A percentile compares a stretch with the other conserved stretches of the same genome.
Conservation (phyloP, 2,113 vertebrate genomes). For the Enhydra lutris region DNA sequence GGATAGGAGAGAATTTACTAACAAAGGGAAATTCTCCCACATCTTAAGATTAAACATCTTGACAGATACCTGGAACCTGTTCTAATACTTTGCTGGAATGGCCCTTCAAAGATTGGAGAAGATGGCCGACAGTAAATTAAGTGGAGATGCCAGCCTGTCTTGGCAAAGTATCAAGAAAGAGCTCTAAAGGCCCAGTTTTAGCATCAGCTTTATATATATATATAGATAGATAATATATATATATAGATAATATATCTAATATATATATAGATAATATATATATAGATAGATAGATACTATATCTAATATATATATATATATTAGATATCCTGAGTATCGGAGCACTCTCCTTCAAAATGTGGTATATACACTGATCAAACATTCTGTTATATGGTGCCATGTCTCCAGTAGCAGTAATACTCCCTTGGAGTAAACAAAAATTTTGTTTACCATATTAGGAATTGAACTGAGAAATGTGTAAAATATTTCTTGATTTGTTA, state of each 20-base stretch:
- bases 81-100: neutral
- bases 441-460: neutral
- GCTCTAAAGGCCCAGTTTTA: neutral
- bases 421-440: neutral
- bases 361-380: neutral
- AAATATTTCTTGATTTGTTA: neutral
- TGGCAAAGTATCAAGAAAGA: neutral
- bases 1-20: neutral
- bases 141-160: neutral
- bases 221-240: no score
- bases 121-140: neutral
- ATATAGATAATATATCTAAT: no score
- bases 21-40: neutral
- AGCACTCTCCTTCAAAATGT: neutral
- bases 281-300: no score
- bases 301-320: no score
- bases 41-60: neutral
- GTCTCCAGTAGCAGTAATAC: neutral
- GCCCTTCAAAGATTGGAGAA: neutral
- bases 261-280: no score
- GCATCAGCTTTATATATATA: neutral
- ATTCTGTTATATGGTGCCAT: no score
- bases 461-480: neutral
- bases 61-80: neutral
- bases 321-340: neutral